phyloP scores from a whole-genome alignment of 2,888 invertebrate species.

The Nephrotoma appendiculata region DNA sequence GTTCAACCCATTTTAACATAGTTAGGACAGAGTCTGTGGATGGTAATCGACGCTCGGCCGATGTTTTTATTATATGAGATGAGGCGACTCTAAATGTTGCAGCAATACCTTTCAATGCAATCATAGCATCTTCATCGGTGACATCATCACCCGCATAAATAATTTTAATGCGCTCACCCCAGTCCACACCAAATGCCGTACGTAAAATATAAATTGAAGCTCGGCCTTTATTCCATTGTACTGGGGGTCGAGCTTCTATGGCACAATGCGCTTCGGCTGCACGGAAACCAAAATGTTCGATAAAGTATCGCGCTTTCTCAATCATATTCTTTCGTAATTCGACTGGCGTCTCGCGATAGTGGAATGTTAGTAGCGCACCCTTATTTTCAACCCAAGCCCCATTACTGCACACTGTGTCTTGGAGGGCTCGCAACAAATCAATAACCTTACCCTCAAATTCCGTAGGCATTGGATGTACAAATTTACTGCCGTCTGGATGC shows the following conservation, averaged over 20 bases:
- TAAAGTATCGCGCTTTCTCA: constrained; percentile 55
- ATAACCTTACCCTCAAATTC: constrained; percentile 70
- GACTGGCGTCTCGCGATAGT: constrained; percentile 69
- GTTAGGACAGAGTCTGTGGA: constrained; percentile 81
- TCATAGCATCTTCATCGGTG: constrained; percentile 84
- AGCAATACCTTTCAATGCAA: constrained; percentile 84
- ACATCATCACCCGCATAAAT: constrained; percentile 82
- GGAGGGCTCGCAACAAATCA: constrained; percentile 58
- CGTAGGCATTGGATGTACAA: constrained; percentile 80
- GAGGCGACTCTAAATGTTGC: constrained; percentile 81
- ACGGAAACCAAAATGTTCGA: constrained; percentile 61
- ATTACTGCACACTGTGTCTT: constrained; percentile 71
- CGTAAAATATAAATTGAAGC: constrained; percentile 82
- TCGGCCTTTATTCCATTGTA: constrained; percentile 80
- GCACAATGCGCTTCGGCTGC: constrained; percentile 73
- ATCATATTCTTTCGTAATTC: constrained; percentile 51
- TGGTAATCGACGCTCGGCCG: constrained; percentile 73
- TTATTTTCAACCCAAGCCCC: constrained; percentile 91
- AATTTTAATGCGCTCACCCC: constrained; percentile 79
- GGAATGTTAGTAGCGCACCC: constrained; percentile 73
- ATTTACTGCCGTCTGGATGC: constrained; percentile 80
- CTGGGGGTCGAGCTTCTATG: constrained; percentile 80
- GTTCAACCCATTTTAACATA: constrained; percentile 80
- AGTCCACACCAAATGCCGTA: constrained; percentile 81
- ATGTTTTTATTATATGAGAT: constrained; percentile 70